phyloP scores from a whole-genome alignment of 53 echinoderm and acorn worm genomes.

The Temnopleurus reevesii region DNA sequence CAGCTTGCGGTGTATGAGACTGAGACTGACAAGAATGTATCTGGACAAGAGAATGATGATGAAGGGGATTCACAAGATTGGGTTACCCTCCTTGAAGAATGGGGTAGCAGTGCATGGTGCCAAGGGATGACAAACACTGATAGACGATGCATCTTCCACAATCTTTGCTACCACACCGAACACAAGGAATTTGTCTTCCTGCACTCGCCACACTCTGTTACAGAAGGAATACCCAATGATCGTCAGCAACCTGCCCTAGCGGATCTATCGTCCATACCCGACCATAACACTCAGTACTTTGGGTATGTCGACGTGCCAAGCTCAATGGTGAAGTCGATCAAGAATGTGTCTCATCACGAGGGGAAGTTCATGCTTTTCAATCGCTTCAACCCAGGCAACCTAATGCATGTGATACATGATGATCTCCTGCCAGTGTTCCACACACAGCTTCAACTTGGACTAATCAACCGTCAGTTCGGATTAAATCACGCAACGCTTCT shows the following conservation, averaged over 20 bases:
- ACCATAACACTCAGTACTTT: conserved; percentile 98
- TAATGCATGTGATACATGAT: conserved; percentile 98
- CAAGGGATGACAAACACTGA: conserved; percentile 71
- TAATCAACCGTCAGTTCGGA: conserved; percentile 42
- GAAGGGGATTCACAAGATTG: background rate
- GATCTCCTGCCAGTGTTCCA: conserved; percentile 88
- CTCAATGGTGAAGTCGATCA: background rate
- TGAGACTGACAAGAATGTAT: background rate
- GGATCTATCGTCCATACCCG: conserved; percentile 84
- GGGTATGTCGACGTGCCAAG: conserved; percentile 70
- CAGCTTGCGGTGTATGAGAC: background rate
- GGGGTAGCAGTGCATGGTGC: conserved; percentile 83
- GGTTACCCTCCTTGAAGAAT: background rate
- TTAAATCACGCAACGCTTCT: conserved; percentile 55
- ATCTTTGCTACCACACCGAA: conserved; percentile 76
- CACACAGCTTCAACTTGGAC: conserved; percentile 66
- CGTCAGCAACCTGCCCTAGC: conserved; percentile 82
- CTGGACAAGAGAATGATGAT: background rate
- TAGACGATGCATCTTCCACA: conserved; percentile 84
- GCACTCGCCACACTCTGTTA: conserved; percentile 64
- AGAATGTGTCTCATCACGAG: conserved; percentile 43
- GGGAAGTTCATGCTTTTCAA: conserved; percentile 84
- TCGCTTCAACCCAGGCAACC: conserved; percentile 84
- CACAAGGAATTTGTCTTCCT: conserved; percentile 78
- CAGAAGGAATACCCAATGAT: conserved; percentile 66